These are phyloP conservation scores for Stenotaenia linearis DNA, from an alignment of 2,888 invertebrate genomes.

Conservation along the genomic window DNA sequence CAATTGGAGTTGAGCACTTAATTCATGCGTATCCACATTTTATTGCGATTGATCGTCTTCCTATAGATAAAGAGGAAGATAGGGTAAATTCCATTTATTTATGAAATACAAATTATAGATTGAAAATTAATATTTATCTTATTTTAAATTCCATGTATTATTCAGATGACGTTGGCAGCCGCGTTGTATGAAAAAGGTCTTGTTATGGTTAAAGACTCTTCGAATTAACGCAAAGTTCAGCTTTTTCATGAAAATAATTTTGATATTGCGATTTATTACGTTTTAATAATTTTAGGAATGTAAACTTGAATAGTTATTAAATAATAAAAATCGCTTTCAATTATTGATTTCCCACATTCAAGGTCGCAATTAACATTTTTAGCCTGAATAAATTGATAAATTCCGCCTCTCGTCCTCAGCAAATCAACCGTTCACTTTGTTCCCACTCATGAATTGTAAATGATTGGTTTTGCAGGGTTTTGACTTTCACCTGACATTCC, in stretches of 20 bases:
- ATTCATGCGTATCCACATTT: slow-evolving; percentile 71
- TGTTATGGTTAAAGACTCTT: neutral
- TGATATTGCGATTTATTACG: too few species aligned
- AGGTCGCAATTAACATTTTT: slow-evolving; percentile 4
- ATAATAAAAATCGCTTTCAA: neutral
- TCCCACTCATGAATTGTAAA: slow-evolving; percentile 16
- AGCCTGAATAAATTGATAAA: neutral
- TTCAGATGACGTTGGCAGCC: neutral
- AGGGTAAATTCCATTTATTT: slow-evolving; percentile 53
- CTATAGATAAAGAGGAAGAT: slow-evolving; percentile 58
- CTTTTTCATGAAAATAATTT: too few species aligned
- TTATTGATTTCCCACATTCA: neutral
- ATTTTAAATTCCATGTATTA: neutral
- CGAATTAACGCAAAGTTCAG: too few species aligned
- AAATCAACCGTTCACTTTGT: neutral
- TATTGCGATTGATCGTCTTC: slow-evolving; percentile 64
- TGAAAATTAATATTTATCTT: neutral
- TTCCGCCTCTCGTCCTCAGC: slow-evolving; percentile 2
- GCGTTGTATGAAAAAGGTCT: slow-evolving; percentile 16
- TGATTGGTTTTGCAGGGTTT: neutral
- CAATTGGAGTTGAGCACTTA: slow-evolving; percentile 64
- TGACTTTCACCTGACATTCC: neutral
- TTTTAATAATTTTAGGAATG: neutral
- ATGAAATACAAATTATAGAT: too few species aligned
- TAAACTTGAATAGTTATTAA: too few species aligned